These are phyloP conservation scores for Hydropsyche betteni DNA, from an alignment of 2,888 invertebrate genomes.

Conservation along the genomic window DNA sequence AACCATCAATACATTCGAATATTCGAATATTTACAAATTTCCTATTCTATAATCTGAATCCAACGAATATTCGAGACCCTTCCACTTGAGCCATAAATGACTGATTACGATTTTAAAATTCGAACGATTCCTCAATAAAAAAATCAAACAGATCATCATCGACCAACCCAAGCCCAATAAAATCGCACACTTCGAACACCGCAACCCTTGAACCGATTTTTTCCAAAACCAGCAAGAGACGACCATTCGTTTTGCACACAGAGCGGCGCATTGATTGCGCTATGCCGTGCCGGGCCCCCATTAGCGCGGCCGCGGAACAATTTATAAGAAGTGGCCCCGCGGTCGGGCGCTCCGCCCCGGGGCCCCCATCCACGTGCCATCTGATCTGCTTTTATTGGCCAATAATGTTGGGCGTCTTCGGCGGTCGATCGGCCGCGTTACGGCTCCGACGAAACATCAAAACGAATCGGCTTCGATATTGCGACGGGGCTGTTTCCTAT, in stretches of 20 bases:
- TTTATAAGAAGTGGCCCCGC: slow-evolving; percentile 36
- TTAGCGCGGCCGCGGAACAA: slow-evolving; percentile 38
- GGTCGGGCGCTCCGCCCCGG: background rate
- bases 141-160: too few species aligned
- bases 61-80: too few species aligned
- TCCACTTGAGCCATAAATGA: too few species aligned
- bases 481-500: background rate
- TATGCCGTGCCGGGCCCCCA: slow-evolving; percentile 45
- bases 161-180: too few species aligned
- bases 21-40: too few species aligned
- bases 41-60: too few species aligned
- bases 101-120: too few species aligned
- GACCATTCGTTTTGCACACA: slow-evolving; percentile 34
- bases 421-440: slow-evolving; percentile 1
- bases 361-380: background rate
- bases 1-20: too few species aligned
- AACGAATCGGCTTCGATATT: background rate
- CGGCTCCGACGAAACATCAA: background rate
- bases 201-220: too few species aligned
- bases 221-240: background rate
- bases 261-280: slow-evolving; percentile 47
- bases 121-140: too few species aligned
- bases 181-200: too few species aligned
- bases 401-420: slow-evolving; percentile 20
- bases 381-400: slow-evolving; percentile 21